phyloP scores from a whole-genome alignment of 92 coral and sea anemone species.

The Porites evermanni region DNA sequence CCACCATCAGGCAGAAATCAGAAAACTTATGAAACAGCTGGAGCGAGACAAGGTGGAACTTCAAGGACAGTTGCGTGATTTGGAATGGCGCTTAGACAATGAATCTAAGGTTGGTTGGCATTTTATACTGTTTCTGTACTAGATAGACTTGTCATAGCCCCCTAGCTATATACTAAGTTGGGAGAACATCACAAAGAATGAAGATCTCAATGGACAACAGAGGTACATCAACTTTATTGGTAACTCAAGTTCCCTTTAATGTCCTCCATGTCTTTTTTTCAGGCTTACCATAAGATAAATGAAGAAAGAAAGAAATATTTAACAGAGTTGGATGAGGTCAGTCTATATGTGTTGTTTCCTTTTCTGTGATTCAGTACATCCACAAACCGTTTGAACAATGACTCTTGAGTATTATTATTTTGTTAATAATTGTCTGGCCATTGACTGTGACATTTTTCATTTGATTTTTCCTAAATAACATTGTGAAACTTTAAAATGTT shows the following conservation, averaged over 20 bases:
- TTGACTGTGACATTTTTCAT: too few relatives aligned
- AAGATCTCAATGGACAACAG: too few relatives aligned
- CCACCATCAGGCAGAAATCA: conserved; percentile 80
- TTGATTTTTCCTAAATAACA: too few relatives aligned
- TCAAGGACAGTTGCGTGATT: conserved; percentile 92
- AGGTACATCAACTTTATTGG: too few relatives aligned
- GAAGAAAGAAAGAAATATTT: conserved; percentile 88
- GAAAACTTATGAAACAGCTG: conserved; percentile 90
- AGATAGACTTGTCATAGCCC: too few relatives aligned
- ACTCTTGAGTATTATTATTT: background rate
- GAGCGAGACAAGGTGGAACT: conserved; percentile 91
- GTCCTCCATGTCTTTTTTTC: background rate
- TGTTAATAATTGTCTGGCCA: too few relatives aligned
- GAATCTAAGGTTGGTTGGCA: conserved; percentile 87
- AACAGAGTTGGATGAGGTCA: conserved; percentile 91
- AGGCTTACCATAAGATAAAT: conserved; percentile 93
- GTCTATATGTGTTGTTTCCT: background rate
- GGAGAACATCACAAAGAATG: too few relatives aligned
- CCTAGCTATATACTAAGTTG: too few relatives aligned
- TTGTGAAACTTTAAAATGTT: too few relatives aligned
- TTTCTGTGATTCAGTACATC: too few relatives aligned
- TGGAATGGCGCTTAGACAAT: conserved; percentile 98
- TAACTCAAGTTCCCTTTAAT: background rate
- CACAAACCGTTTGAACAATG: too few relatives aligned
- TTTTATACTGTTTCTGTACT: background rate